phyloP scores from a whole-genome alignment of 1,140 invertebrate genomes.

The Spodoptera frugiperda region DNA sequence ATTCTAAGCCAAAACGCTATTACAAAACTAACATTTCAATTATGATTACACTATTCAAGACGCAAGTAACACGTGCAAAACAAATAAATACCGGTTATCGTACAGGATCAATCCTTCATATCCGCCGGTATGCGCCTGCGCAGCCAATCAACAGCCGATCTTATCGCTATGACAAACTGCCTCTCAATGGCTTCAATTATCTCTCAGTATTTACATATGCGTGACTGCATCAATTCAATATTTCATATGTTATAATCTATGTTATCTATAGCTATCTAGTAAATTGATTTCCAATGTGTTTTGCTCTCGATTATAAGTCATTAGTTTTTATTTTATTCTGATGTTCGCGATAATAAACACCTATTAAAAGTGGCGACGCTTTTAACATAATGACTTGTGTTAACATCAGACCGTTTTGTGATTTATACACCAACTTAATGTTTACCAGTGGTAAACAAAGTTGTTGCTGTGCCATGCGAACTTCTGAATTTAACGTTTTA shows the following conservation, averaged over 20 bases:
- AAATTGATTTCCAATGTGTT: conserved; percentile 12
- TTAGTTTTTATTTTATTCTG: too few species aligned
- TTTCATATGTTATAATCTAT: conserved; percentile 31
- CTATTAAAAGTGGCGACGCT: too few species aligned
- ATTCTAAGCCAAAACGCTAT: too few species aligned
- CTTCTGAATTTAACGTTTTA: background rate
- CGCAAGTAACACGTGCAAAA: conserved; percentile 1
- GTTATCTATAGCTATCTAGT: background rate
- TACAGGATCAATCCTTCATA: conserved; percentile 24
- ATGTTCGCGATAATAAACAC: too few species aligned
- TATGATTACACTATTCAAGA: background rate
- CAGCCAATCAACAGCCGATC: conserved; percentile 31
- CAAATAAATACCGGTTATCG: conserved; percentile 28
- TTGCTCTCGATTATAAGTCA: background rate
- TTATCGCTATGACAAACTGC: conserved; percentile 26
- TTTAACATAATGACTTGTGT: too few species aligned
- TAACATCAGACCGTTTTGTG: too few species aligned
- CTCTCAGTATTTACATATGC: conserved; percentile 27
- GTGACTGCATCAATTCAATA: conserved; percentile 17
- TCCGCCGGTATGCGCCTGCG: conserved; percentile 25
- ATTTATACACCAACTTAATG: too few species aligned
- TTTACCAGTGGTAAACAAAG: too few species aligned
- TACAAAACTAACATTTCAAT: too few species aligned
- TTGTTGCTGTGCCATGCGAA: too few species aligned
- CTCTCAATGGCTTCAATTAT: conserved; percentile 30